phyloP scores from a whole-genome alignment of 2,113 vertebrate genomes.

The Calidris pugnax region DNA sequence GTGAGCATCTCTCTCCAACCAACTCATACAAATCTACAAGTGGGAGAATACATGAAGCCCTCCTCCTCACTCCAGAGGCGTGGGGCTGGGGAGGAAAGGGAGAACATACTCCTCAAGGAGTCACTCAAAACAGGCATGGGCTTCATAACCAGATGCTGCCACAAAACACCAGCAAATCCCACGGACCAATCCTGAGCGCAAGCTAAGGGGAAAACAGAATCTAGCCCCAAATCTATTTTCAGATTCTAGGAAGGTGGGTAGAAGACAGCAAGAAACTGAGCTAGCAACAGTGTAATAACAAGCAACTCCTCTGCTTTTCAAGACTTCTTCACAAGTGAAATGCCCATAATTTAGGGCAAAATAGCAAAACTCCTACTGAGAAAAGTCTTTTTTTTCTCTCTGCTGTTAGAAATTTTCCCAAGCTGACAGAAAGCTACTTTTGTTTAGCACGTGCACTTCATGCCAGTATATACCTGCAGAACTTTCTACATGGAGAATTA shows the following conservation, averaged over 20 bases:
- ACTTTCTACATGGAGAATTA: not conserved
- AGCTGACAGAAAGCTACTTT: not conserved
- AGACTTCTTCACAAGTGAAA: not conserved
- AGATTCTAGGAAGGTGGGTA: not conserved
- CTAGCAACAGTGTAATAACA: not conserved
- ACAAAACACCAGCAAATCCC: not conserved
- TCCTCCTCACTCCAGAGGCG: not conserved
- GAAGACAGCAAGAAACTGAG: not conserved
- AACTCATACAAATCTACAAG: not conserved
- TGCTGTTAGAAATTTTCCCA: not conserved
- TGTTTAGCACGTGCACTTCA: not conserved
- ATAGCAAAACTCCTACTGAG: not conserved
- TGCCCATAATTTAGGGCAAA: not conserved
- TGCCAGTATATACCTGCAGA: not conserved
- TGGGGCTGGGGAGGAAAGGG: not conserved
- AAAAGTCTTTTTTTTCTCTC: not conserved
- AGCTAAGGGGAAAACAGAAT: not conserved
- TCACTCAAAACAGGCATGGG: not conserved
- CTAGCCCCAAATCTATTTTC: not conserved
- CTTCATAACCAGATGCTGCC: not conserved
- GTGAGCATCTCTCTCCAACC: not conserved
- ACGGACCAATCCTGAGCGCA: not conserved
- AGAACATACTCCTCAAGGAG: accelerated
- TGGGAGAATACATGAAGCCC: not conserved
- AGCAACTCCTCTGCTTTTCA: not conserved